A percentile compares a stretch with the other conserved stretches of the same genome.
phyloP scores from a whole-genome alignment of 2,113 vertebrate species.

The Urocynchramus pylzowi region DNA sequence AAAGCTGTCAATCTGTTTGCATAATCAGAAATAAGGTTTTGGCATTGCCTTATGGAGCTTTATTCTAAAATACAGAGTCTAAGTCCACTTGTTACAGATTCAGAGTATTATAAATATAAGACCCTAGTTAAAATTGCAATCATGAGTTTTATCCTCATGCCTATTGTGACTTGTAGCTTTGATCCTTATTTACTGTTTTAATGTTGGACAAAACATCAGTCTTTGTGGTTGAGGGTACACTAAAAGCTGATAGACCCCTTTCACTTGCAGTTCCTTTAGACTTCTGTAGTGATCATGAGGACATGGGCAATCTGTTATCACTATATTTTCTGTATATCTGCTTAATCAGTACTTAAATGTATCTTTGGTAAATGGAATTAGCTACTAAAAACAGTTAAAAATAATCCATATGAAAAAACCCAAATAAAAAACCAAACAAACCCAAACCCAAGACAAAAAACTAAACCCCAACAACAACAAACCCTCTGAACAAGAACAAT shows the following conservation, averaged over 20 bases:
- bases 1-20: neutral
- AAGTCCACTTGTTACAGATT: neutral
- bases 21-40: neutral
- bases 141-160: neutral
- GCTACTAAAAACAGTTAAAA: neutral
- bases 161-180: neutral
- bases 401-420: neutral
- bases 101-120: neutral
- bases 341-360: neutral
- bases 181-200: neutral
- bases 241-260: neutral
- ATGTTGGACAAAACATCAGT: neutral
- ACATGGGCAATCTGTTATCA: neutral
- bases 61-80: neutral
- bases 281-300: neutral
- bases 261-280: neutral
- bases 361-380: neutral
- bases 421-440: neutral
- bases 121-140: neutral
- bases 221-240: neutral
- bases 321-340: neutral
- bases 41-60: neutral
- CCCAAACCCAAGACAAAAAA: neutral
- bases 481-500: neutral
- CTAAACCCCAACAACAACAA: neutral